A percentile compares a stretch with the other conserved stretches of the same genome.
phyloP scores from a whole-genome alignment of 2,797 vertebrate genomes.

The Sandelia bainsii region DNA sequence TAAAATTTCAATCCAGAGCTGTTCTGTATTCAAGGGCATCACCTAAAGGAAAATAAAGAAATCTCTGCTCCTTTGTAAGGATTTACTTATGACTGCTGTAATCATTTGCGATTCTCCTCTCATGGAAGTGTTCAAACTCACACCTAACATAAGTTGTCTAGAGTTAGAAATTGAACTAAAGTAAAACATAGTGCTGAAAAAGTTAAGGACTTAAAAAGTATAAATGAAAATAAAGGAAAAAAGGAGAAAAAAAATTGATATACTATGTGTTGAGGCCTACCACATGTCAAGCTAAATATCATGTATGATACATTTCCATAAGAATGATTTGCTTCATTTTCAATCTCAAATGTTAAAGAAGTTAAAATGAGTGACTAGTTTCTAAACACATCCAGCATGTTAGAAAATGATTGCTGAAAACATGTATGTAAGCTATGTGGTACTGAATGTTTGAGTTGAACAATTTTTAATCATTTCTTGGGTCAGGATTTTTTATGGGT shows the following conservation, averaged over 20 bases:
- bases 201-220: neutral
- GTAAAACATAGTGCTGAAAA: constrained; percentile 5
- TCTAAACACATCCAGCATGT: too few relatives aligned
- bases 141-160: neutral
- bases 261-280: neutral
- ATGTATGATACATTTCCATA: neutral
- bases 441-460: too few relatives aligned
- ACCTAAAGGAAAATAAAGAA: constrained; percentile 31
- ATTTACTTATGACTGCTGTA: constrained; percentile 34
- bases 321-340: neutral
- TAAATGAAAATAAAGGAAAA: constrained; percentile 1
- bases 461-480: too few relatives aligned
- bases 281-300: neutral
- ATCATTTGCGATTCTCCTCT: constrained; percentile 39
- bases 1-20: neutral
- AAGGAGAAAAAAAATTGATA: neutral
- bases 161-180: constrained; percentile 23
- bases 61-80: constrained; percentile 43
- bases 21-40: constrained; percentile 25
- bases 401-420: too few relatives aligned
- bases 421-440: too few relatives aligned
- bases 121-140: constrained; percentile 12
- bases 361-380: too few relatives aligned
- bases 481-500: too few relatives aligned
- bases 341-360: neutral